Evolutionary conservation across 2,113 vertebrate genomes (phyloP), one percentile per base, ranked within the genome.

Genomic region (Sciurus niger): DNA sequence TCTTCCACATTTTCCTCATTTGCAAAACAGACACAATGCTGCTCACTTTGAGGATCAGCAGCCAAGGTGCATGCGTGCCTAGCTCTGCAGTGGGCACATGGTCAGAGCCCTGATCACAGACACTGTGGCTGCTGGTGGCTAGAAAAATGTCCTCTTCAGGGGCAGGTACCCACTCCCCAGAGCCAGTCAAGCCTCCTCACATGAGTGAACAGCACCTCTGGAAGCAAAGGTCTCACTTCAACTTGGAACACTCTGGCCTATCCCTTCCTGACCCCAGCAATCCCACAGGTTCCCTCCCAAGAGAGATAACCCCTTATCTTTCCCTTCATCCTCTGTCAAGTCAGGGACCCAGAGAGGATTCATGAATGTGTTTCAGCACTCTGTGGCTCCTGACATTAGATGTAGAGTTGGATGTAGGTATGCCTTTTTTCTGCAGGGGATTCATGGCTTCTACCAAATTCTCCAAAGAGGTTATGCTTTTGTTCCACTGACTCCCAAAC

Each of bases 241-340:
- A 83, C 40, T 40, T 70, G 51, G 34, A 60, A 32, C 34, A 72
- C n/a, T n/a, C n/a, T 37, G 60, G 63, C 32, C 37, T 48, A 40
- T 28, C 6, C 8, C 28, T 18, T 67, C 28, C 86, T 55, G 30
- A 70, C 46, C 60, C 32, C 73, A 79, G 63, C 34, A 60, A 72
- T 60, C 37, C 40, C 8, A 67, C 3, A 51, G 70, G 28, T 28
- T 60, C 6, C 32, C 17, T 9, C 25, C 14, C 30, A 51, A 12
- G 60, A 72, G 20, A 34, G 40, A 25, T 78, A 90, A 77, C 8
- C 30, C 30, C 73, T 40, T 48, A 7, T 37, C 53, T 68, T 96
- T 73, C 55, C 46, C 74, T 90, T 94, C 28, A 37, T 82, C 28
- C 67, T 76, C 58, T 48, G 90, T n/a, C 53, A 73, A 80, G n/a